Base-by-base conservation (phyloP, 2,888 invertebrate species). In the Eristalis intricaria region DNA sequence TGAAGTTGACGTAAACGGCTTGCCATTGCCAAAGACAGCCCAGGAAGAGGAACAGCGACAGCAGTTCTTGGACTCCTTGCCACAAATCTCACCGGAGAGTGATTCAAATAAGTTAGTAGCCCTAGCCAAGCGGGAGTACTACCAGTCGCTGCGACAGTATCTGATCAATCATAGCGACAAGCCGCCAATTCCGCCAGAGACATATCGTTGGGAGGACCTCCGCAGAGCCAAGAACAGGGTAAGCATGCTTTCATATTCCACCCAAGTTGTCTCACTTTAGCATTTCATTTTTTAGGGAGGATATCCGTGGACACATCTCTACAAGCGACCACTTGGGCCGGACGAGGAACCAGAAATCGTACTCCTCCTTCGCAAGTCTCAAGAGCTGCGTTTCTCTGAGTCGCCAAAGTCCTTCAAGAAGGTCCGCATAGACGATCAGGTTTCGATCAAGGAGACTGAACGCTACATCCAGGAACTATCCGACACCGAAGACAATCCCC, bases 201-300 rank as follows among this genome's bases (percentile, higher is more conserved):
- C 96, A 73, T 97, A 97, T 93, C 95, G 95, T 94, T 97, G 97
- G 97, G 97, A 97, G 93, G 97, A 97, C 93, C 93, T 97, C 60
- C 94, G 95, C 90, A 94, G 96, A 91, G 94, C 95, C 89, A 95
- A 95, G 93, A 94, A 95, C 90, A 94, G 93, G 88, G 93, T 93
- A 89, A 91, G 91, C 89, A 23, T 40, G 13, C 22, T 56, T 70
- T n/a, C 13, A 32, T 40, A 43, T 4, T 11, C 2, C 15, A 50
- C n/a, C 2, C 15, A 15, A 3, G 7, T 56, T 23, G 13, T 69
- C 61, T 71, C 2, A 56, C 43, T 40, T 26, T 8, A 22, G 35
- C 75, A 75, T 76, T 22, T 22, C 71, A 32, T 73, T 85, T 81
- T n/a, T 2, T 38, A 95, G 91, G 97, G 97, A 88, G 95, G 95